These are phyloP conservation scores for Centroberyx gerrardi DNA, from an alignment of 2,797 vertebrate species.

Conservation along the genomic window DNA sequence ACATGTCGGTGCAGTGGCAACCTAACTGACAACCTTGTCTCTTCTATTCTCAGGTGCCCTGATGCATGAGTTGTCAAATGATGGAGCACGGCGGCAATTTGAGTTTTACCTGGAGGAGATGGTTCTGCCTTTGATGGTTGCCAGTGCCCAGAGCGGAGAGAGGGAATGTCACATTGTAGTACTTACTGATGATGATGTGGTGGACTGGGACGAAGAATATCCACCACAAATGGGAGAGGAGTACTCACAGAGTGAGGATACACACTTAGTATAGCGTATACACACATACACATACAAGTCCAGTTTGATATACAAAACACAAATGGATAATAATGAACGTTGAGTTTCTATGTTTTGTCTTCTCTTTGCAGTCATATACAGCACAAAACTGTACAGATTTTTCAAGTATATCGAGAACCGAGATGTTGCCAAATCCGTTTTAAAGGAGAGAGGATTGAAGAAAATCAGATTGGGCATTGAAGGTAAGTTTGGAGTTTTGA, in stretches of 20 bases:
- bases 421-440: constrained; percentile 98
- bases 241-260: constrained; percentile 96
- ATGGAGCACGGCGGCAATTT: constrained; percentile 95
- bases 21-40: not conserved
- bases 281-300: not conserved
- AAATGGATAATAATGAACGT: not conserved
- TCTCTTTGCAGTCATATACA: constrained; percentile 95
- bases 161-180: constrained; percentile 99
- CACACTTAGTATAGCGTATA: not conserved
- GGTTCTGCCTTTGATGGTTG: constrained; percentile 97
- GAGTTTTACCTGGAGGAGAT: constrained; percentile 99
- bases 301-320: not conserved
- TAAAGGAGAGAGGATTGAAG: constrained; percentile 98
- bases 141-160: constrained; percentile 96
- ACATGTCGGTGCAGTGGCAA: not conserved
- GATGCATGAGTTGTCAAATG: constrained; percentile 99
- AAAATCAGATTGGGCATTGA: constrained; percentile 98
- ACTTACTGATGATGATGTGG: constrained; percentile 97
- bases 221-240: constrained; percentile 99
- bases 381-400: constrained; percentile 99
- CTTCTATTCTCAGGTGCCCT: constrained; percentile 89
- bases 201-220: constrained; percentile 99
- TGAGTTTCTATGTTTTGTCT: constrained; percentile 29
- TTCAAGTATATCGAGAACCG: constrained; percentile 99
- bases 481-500: constrained; percentile 85